Base-by-base conservation (phyloP, 2,888 invertebrate genomes). In the Heteromurus nitidus region DNA sequence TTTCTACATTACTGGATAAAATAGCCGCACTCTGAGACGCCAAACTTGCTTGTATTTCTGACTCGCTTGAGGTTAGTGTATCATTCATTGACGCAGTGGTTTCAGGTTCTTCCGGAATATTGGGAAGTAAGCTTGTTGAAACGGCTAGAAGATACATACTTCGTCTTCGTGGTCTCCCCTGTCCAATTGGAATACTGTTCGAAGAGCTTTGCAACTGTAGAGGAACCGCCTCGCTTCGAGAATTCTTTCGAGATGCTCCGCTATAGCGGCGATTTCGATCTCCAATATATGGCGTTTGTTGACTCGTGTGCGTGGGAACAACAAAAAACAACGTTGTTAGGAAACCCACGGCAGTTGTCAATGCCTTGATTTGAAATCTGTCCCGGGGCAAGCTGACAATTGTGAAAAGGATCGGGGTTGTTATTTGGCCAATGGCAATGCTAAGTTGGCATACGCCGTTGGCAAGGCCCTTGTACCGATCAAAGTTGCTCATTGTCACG, bases 101-200 rank as follows among this genome's bases (percentile, higher is more conserved):
- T 74, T 86, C 86, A 1, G 84, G 80, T 36, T 86, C 85, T 64
- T 86, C 86, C 0, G 84, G 84, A 50, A 86, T 85, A 42, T 85
- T 85, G 50, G 86, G 86, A 26, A 86, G 80, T 22, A 85, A 28
- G n/a, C 81, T 76, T 13, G 82, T 82, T 0, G 85, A 82, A 0
- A 85, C 79, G 2, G 75, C 74, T 1, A 72, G 50, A 9, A 85
- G 74, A 53, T 85, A 86, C 64, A 79, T 79, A 70, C 85, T 84
- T 18, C 81, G 65, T 55, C 85, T 70, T 44, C 85, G 75, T 7
- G 82, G 75, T 50, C 82, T 44, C 3, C 11, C 24, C 44, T 55
- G 69, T 9, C 24, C 69, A 11, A 70, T 55, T 2, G 30, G 28
- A 3, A 26, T 50, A 55, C 31, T 70, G 22, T 70, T 72, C 3